Base-by-base conservation (phyloP, 2,113 vertebrate genomes). In the Archocentrus centrarchus region DNA sequence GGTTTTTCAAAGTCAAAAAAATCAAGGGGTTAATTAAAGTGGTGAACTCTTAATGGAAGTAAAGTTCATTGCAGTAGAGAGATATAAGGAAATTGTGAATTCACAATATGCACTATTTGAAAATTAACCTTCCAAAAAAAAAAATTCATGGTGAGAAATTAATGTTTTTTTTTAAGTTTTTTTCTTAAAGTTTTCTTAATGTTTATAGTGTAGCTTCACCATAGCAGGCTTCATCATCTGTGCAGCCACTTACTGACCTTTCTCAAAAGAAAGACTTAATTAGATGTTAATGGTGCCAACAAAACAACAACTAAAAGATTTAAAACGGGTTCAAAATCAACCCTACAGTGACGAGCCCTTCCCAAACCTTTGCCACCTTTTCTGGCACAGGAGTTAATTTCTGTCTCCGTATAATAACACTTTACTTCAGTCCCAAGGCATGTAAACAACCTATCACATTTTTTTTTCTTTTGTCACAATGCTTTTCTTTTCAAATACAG, bases 391-490 rank as follows among this genome's bases (percentile, higher is more conserved):
- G 62, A 86, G 83, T 89, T 37, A 75, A 62, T 11, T 27, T 11
- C 44, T 78, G 17, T 39, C 53, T 81, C 53, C 5, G 41, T 81
- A 60, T 76, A 83, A 53, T 68, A 75, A 82, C 86, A 62, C 59
- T 78, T 75, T 9, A 59, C 15, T n/a, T 50, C 17, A 24, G 63
- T 86, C 61, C 39, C 17, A 10, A 80, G 66, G 68, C 80, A 77
- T 79, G 7, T 83, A 75, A 73, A 75, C 79, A 82, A 63, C 75
- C 18, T 24, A 32, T 86, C 76, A 73, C 53, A 79, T 58, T 79
- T 53, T 66, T 66, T 20, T 39, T 50, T 14, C 41, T 39, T 75
- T 82, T 61, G 61, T 61, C 17, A 76, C 62, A 62, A 32, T 4
- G 6, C 18, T 35, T 64, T 41, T 50, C 35, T 13, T 3, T 3